These are phyloP conservation scores for Acanthosepion pharaonis DNA, from an alignment of 2,888 invertebrate genomes.

Conservation along the genomic window DNA sequence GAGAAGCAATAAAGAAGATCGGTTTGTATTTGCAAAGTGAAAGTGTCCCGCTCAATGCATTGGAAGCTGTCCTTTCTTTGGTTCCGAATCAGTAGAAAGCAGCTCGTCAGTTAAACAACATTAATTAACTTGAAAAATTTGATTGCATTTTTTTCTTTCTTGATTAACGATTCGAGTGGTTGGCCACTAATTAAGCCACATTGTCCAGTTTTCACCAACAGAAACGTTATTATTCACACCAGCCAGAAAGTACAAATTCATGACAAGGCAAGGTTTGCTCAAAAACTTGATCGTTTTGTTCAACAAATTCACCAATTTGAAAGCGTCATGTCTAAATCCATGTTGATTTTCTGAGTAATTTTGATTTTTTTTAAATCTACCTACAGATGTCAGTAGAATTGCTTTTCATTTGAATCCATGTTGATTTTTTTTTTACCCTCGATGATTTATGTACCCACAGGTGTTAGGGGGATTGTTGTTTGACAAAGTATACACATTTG, in stretches of 20 bases:
- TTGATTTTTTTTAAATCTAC: too few relatives aligned
- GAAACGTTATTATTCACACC: background rate
- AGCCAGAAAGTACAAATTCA: background rate
- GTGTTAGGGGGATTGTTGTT: too few relatives aligned
- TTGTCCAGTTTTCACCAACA: background rate
- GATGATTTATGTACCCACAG: too few relatives aligned
- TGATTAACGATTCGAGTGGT: background rate
- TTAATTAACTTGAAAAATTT: background rate
- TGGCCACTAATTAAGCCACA: background rate
- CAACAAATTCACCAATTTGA: background rate
- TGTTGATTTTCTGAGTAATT: too few relatives aligned
- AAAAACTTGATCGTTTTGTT: background rate
- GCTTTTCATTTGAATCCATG: too few relatives aligned
- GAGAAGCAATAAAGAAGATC: background rate
- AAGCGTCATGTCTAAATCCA: background rate
- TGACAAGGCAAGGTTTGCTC: background rate
- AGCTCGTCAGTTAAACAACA: background rate
- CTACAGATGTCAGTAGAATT: too few relatives aligned
- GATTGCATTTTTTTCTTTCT: background rate
- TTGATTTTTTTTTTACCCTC: too few relatives aligned
- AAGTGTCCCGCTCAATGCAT: background rate
- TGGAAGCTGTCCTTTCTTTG: background rate
- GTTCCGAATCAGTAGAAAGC: background rate
- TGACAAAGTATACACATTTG: too few relatives aligned
- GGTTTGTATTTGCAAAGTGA: background rate